Evolutionary conservation across 2,888 invertebrate species (phyloP), one percentile per base, ranked within the genome.

Genomic region (Nephrocerus scutellatus): DNA sequence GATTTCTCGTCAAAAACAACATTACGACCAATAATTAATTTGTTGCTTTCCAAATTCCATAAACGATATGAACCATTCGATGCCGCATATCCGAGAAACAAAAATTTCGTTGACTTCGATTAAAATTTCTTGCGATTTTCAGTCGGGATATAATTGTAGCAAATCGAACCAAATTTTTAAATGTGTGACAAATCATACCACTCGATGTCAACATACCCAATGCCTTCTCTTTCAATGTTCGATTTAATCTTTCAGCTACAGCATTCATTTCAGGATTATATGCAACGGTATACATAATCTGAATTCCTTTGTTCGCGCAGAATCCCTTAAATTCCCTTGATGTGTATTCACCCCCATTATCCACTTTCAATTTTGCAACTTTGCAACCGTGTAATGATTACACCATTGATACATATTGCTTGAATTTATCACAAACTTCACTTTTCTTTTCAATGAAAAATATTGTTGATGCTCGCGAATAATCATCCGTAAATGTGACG

Each of bases 401-500:
- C 5, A 28, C 30, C 12, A 45, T 20, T 19, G 14, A 8, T 13
- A 24, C 20, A 26, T 24, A 43, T 30, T 26, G 7, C 19, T 33
- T 24, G 8, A 46, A 39, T 12, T 18, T 30, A n/a, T 32, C 13
- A n/a, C 33, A 29, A 12, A 41, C 42, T 16, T 47, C 40, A n/a
- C 7, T 32, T 30, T 38, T 37, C 2, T 35, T 3, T 12, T 28
- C 21, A 3, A 57, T 8, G 1, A 57, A 30, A 39, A 46, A 51
- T 12, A 57, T 33, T 2, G 34, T 26, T 9, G 50, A 50, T 33
- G 47, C 58, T 18, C 50, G 41, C 6, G 52, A 53, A 36, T 35
- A 58, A 44, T 60, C 59, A 36, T 61, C 58, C 5, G 56, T 57
- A 6, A 61, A 40, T 0, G 53, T 58, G 3, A 59, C 9, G 3